A percentile compares a stretch with the other conserved stretches of the same genome.
These are phyloP conservation scores for Pristionchus exspectatus DNA, from an alignment of 2,888 invertebrate species.

Conservation along the genomic window DNA sequence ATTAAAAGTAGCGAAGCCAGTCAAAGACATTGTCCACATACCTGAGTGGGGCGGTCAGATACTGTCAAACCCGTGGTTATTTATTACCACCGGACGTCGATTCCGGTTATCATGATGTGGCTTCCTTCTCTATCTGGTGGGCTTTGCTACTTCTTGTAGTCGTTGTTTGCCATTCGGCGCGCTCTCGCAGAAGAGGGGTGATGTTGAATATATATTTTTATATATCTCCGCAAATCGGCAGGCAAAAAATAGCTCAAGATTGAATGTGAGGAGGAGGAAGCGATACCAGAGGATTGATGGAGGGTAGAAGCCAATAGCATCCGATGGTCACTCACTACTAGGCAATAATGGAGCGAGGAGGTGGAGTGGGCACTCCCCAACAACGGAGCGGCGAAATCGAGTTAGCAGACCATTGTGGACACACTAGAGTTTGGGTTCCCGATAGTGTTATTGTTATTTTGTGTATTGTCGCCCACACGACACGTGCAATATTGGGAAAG, in stretches of 20 bases:
- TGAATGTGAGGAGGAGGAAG: background rate
- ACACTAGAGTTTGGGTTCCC: background rate
- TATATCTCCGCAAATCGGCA: background rate
- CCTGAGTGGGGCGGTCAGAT: background rate
- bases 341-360: background rate
- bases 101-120: background rate
- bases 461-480: background rate
- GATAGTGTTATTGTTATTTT: background rate
- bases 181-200: background rate
- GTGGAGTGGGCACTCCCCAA: background rate
- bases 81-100: background rate
- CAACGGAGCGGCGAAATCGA: background rate
- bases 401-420: constrained; percentile 19
- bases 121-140: background rate
- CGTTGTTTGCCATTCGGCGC: background rate
- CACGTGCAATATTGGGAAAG: background rate
- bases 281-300: background rate
- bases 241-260: background rate
- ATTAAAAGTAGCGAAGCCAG: background rate
- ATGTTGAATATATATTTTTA: background rate
- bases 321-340: background rate
- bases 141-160: background rate
- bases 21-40: background rate
- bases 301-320: background rate
- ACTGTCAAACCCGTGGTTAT: background rate